phyloP scores from a whole-genome alignment of 1,140 invertebrate species.

The Gonatopus flavifemur region DNA sequence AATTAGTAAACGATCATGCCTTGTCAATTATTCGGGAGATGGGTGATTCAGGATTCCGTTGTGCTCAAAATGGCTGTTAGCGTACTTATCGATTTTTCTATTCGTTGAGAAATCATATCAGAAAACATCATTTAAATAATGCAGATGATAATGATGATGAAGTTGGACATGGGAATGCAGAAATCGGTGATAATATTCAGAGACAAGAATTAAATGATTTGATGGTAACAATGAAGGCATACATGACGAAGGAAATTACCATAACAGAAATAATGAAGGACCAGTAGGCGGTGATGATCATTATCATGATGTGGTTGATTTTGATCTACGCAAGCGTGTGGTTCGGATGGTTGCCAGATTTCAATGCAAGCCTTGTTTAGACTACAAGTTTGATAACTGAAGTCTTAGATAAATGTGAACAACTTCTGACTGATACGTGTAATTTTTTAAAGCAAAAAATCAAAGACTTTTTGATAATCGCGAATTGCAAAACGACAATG shows the following conservation, averaged over 20 bases:
- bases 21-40: conserved; percentile 10
- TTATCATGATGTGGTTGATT: not conserved
- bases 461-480: not conserved
- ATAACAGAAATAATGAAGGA: not conserved
- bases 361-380: conserved; percentile 15
- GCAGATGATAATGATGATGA: not conserved
- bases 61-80: conserved; percentile 13
- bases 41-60: conserved; percentile 7
- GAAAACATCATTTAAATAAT: conserved; percentile 7
- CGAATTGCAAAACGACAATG: conserved; percentile 5
- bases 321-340: conserved; percentile 8
- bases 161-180: not conserved
- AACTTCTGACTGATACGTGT: conserved; percentile 1
- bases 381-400: conserved; percentile 9
- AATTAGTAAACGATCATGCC: conserved; percentile 10
- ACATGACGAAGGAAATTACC: not conserved
- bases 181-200: no score
- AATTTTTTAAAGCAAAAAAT: conserved; percentile 14
- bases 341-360: conserved; percentile 18
- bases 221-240: no score
- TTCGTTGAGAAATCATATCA: conserved; percentile 13
- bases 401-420: conserved; percentile 16
- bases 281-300: conserved; percentile 1
- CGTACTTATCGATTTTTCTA: conserved; percentile 10
- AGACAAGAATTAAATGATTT: not conserved